Base-by-base conservation (phyloP, 2,888 invertebrate species). In the Cyrtodaria siliqua region DNA sequence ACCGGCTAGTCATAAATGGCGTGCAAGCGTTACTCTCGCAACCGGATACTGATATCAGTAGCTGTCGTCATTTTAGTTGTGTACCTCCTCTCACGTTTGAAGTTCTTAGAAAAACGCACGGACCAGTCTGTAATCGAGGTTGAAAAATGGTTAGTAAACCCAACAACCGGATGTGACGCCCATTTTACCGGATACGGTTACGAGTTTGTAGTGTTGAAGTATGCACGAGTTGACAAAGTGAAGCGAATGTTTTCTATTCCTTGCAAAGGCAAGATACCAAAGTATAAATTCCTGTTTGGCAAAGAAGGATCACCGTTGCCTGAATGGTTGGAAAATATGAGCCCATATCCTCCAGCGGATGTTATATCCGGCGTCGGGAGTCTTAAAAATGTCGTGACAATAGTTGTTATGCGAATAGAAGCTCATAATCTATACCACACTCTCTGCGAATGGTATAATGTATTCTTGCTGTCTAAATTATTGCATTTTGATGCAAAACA, bases 401-500 rank as follows among this genome's bases (percentile, higher is more conserved):
- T 81, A 49, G 81, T 56, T 55, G 55, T 78, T 23, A 71, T 71
- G 60, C 56, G 78, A 52, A 62, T 60, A 12, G 81, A 81, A 55
- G 81, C 81, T 2, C 81, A 81, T 49, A 81, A 81, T 67, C 23
- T 81, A 6, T 81, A 75, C 49, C 81, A 81, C 55, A 81, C 81
- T 12, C 20, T 81, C 44, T 75, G 75, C 42, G 81, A 81, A 29
- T 81, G 77, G 81, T 78, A 71, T 29, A 81, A 81, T 55, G 62
- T 81, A 18, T 81, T 66, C 42, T 3, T 70, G 14, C 26, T 81
- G 3, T 55, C 74, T 9, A 74, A 66, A 56, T 47, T 75, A 2
- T 27, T 81, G 9, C 20, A 62, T 2, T 50, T 78, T 20, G 49
- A 81, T 20, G 71, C 81, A 12, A 40, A 42, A 27, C 27, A 29